Evolutionary conservation across 2,888 invertebrate genomes (phyloP).

Genomic region (Chrysopilus asiliformis): DNA sequence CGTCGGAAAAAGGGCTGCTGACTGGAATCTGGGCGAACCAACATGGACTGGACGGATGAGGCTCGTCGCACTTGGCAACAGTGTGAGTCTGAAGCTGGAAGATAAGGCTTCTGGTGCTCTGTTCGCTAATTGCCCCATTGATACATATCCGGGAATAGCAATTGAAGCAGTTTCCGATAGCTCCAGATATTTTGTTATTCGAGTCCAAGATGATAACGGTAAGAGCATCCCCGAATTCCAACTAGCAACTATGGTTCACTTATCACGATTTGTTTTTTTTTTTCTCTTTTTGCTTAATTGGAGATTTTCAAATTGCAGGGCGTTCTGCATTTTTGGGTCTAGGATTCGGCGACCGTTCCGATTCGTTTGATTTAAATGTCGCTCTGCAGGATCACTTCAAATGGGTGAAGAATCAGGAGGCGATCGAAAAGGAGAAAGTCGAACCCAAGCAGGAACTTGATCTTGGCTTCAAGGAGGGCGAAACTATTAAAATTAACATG

Average conservation of each 20-base stretch:
- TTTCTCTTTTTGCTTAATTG: constrained; percentile 6
- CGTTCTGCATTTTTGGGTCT: constrained; percentile 90
- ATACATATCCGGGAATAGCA: constrained; percentile 87
- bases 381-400: constrained; percentile 97
- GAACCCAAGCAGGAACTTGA: constrained; percentile 72
- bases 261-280: neutral
- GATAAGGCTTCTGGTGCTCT: constrained; percentile 87
- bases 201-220: constrained; percentile 91
- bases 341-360: constrained; percentile 94
- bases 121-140: constrained; percentile 94
- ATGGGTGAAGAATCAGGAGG: constrained; percentile 71
- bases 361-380: constrained; percentile 98
- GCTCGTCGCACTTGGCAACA: constrained; percentile 76
- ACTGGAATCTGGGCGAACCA: constrained; percentile 97
- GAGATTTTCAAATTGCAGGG: constrained; percentile 36
- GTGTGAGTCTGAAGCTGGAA: constrained; percentile 83
- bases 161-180: constrained; percentile 95
- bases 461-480: constrained; percentile 96
- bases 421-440: constrained; percentile 66
- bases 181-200: constrained; percentile 91
- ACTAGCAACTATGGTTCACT: constrained; percentile 1
- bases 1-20: constrained; percentile 77
- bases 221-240: constrained; percentile 15
- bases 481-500: constrained; percentile 99
- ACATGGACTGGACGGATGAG: constrained; percentile 97